Base-by-base conservation (phyloP, 2,113 vertebrate genomes). In the Phoenicopterus ruber region DNA sequence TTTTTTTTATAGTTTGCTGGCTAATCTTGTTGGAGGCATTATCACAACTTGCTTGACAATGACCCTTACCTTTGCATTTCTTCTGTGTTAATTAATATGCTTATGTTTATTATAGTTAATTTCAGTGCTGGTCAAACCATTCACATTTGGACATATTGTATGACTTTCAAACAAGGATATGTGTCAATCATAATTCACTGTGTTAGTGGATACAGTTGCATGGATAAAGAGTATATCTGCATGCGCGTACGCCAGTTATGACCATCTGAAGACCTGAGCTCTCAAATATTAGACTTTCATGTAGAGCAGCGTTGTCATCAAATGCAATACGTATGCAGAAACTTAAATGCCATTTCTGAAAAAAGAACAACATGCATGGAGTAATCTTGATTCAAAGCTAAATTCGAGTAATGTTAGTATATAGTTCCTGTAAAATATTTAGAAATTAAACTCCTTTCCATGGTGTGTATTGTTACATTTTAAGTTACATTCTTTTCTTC, bases 381-480 rank as follows among this genome's bases (percentile, higher is more conserved):
- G 11, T 88, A 46, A 34, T 47, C 40, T 70, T 83, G 46, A 73
- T 28, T 82, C 40, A 78, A 46, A 87, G 10, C 28, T 89, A 81
- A 76, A 71, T 70, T 82, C 42, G 70, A 55, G n/a, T 82, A 50
- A 59, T 17, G 8, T 80, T 96, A 82, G 15, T 52, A 21, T 74
- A 55, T 34, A 38, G 38, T 52, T 87, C 22, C n/a, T 81, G 17
- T 78, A 80, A 78, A 67, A 50, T 90, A 81, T 40, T 82, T 77
- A 67, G 79, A 92, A 93, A 77, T 65, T 19, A 47, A 76, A 34
- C 20, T 95, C n/a, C 72, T 92, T 95, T 82, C 54, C 52, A 21
- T 86, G 28, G 29, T 85, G 73, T 61, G 17, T 92, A 36, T 34
- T 82, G 52, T 83, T 97, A 71, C 52, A 72, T 88, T 97, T 96